A percentile compares a stretch with the other conserved stretches of the same genome.
phyloP scores from a whole-genome alignment of 2,888 invertebrate species.

The Athalia cordata region DNA sequence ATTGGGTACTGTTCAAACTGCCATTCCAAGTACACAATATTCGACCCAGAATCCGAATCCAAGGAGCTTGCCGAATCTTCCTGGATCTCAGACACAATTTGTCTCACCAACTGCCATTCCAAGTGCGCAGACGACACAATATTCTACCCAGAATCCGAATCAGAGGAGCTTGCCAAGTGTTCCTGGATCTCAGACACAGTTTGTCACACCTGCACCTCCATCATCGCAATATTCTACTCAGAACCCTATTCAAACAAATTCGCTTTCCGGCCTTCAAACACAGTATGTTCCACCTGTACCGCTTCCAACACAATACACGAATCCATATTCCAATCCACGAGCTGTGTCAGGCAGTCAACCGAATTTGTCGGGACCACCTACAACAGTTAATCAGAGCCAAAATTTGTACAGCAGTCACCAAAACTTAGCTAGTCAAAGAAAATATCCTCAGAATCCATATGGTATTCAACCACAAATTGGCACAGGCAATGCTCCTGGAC shows the following conservation, averaged over 20 bases:
- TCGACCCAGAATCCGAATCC: constrained; percentile 3
- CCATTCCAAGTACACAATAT: constrained; percentile 37
- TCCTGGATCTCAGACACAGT: constrained; percentile 16
- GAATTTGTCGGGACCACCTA: constrained; percentile 45
- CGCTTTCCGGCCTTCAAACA: constrained; percentile 40
- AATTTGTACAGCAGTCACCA: constrained; percentile 57
- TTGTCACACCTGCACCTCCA: background rate
- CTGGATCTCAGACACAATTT: constrained; percentile 15
- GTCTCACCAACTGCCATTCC: constrained; percentile 19
- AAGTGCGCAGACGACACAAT: constrained; percentile 22
- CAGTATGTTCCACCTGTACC: constrained; percentile 45
- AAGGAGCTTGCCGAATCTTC: constrained; percentile 10
- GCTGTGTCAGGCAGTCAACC: constrained; percentile 47
- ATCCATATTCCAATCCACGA: constrained; percentile 49
- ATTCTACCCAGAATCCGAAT: constrained; percentile 11
- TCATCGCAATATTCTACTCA: constrained; percentile 42
- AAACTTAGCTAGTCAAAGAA: constrained; percentile 64
- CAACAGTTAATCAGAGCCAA: constrained; percentile 50
- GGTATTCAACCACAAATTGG: constrained; percentile 53
- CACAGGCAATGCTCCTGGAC: constrained; percentile 53
- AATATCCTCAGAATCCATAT: constrained; percentile 59
- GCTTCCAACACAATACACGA: constrained; percentile 48
- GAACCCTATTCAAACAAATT: constrained; percentile 50
- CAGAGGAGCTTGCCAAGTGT: constrained; percentile 2
- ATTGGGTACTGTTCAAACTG: constrained; percentile 18